phyloP scores from a whole-genome alignment of 1,140 invertebrate species.

The Sesamia nonagrioides region DNA sequence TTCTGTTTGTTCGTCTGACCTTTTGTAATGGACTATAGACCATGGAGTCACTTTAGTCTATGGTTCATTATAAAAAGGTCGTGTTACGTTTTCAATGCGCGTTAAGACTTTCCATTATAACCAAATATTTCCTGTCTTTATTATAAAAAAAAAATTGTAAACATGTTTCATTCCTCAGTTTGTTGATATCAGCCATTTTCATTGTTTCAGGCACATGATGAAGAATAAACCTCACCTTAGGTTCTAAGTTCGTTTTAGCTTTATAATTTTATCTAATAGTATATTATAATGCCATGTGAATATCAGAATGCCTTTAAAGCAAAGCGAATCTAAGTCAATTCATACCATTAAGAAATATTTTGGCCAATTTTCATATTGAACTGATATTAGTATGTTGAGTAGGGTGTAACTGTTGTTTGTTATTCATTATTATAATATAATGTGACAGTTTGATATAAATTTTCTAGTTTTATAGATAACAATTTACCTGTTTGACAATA shows the following conservation, averaged over 20 bases:
- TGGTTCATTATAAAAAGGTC: too few species aligned
- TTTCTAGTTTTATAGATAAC: slow-evolving; percentile 10
- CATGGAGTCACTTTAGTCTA: too few species aligned
- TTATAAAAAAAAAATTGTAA: too few species aligned
- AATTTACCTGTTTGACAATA: slow-evolving; percentile 11
- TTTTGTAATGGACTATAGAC: too few species aligned
- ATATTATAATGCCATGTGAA: slow-evolving; percentile 71
- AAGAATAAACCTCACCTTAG: slow-evolving; percentile 97
- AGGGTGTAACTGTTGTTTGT: slow-evolving; percentile 21
- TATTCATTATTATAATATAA: slow-evolving; percentile 40
- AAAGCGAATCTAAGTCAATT: slow-evolving; percentile 77
- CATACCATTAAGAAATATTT: slow-evolving; percentile 77
- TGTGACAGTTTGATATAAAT: slow-evolving; percentile 2
- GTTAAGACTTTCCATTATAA: too few species aligned
- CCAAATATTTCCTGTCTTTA: too few species aligned
- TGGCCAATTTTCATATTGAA: slow-evolving; percentile 54
- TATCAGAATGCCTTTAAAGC: slow-evolving; percentile 70
- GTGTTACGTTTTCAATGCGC: too few species aligned
- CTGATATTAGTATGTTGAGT: slow-evolving; percentile 19
- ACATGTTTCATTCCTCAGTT: background rate
- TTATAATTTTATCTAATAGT: slow-evolving; percentile 73
- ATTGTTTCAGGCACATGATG: slow-evolving; percentile 94
- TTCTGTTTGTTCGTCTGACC: too few species aligned
- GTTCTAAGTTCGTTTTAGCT: slow-evolving; percentile 89
- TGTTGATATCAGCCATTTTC: background rate